These are phyloP conservation scores for Clarias pachynema DNA, from an alignment of 2,797 vertebrate genomes.

Conservation along the genomic window DNA sequence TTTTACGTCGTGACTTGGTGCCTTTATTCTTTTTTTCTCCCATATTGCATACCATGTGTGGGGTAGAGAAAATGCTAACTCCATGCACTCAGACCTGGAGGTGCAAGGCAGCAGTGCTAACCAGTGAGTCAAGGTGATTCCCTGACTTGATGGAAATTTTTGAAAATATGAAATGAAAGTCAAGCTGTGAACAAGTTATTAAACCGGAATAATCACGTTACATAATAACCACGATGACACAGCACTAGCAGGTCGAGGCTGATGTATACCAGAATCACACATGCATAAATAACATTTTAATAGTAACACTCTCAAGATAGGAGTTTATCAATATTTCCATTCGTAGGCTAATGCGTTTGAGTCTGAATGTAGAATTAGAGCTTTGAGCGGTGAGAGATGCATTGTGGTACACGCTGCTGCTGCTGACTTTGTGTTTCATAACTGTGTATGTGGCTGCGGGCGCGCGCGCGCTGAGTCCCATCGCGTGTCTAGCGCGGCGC, in stretches of 20 bases:
- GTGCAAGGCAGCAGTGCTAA: too few species aligned
- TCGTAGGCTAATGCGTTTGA: too few species aligned
- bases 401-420: slow-evolving; percentile 22
- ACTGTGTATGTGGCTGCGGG: slow-evolving; percentile 66
- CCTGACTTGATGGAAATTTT: neutral
- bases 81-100: too few species aligned
- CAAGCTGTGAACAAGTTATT: neutral
- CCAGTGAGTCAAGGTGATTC: too few species aligned
- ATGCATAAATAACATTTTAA: neutral
- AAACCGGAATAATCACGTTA: neutral
- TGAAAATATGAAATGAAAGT: neutral
- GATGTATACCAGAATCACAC: neutral
- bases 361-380: neutral
- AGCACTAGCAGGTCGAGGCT: neutral
- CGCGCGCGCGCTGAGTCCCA: slow-evolving; percentile 59
- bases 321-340: too few species aligned
- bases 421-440: slow-evolving; percentile 69
- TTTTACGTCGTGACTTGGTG: neutral
- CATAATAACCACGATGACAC: neutral
- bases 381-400: neutral
- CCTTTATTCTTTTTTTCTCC: too few species aligned
- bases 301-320: neutral
- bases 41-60: too few species aligned
- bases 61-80: too few species aligned
- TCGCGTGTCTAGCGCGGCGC: slow-evolving; percentile 76